A percentile compares a stretch with the other conserved stretches of the same genome.
phyloP scores from a whole-genome alignment of 2,797 vertebrate genomes.

The Gymnothorax javanicus region DNA sequence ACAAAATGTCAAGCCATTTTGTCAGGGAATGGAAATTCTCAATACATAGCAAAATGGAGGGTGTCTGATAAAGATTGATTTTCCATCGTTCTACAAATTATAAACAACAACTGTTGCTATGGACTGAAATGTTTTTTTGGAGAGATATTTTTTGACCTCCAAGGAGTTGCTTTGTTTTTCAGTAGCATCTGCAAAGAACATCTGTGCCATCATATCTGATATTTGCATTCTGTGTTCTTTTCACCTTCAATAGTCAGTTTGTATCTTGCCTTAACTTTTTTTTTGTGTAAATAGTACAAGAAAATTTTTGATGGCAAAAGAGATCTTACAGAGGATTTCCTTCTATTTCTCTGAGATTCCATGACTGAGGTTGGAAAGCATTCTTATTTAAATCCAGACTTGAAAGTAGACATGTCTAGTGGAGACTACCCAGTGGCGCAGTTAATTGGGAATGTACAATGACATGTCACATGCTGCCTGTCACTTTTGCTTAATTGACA shows the following conservation, averaged over 20 bases:
- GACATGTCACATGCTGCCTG: neutral
- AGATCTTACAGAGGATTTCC: neutral
- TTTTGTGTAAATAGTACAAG: neutral
- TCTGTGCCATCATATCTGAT: neutral
- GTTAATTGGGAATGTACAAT: neutral
- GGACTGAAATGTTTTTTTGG: neutral
- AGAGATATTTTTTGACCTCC: neutral
- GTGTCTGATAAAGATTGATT: neutral
- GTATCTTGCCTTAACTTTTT: neutral
- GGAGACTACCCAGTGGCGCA: neutral
- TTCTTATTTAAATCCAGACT: neutral
- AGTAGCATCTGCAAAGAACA: neutral
- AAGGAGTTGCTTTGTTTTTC: neutral
- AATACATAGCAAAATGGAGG: neutral
- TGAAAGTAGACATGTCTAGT: neutral
- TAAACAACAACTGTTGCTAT: neutral
- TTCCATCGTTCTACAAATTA: neutral
- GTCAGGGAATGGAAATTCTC: neutral
- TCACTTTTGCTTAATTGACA: neutral
- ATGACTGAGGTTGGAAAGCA: no score
- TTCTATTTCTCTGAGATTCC: neutral
- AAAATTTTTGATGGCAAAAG: neutral
- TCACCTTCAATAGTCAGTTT: neutral
- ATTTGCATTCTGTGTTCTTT: neutral
- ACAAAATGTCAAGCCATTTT: neutral